These are phyloP conservation scores for Pardalotus punctatus DNA, from an alignment of 2,113 vertebrate genomes.

Conservation along the genomic window DNA sequence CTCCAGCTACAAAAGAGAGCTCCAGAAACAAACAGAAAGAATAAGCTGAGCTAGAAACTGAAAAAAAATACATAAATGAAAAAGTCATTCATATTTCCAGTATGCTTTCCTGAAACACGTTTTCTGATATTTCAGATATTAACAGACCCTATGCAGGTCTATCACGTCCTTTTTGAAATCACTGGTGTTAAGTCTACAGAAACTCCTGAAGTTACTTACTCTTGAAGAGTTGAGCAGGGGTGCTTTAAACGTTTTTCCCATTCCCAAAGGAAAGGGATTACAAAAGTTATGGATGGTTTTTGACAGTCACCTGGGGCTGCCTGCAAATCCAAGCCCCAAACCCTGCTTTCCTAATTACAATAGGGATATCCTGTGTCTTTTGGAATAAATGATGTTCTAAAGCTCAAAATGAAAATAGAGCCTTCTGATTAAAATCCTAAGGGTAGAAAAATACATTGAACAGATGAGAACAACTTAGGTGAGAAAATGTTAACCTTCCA, in stretches of 20 bases:
- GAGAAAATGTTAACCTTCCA: background rate
- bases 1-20: background rate
- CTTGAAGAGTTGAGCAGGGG: background rate
- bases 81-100: background rate
- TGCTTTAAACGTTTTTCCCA: background rate
- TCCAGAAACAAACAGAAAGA: background rate
- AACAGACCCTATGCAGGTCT: background rate
- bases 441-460: background rate
- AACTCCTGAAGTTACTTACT: background rate
- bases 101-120: background rate
- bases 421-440: background rate
- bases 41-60: background rate
- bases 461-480: background rate
- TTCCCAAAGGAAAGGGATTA: background rate
- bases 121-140: background rate
- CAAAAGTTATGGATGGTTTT: background rate
- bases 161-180: background rate
- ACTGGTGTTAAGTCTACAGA: background rate
- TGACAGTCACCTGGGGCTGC: background rate
- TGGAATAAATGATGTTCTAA: background rate
- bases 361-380: background rate
- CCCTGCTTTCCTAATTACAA: background rate
- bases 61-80: background rate
- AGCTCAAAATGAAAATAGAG: background rate
- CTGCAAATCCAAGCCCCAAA: background rate